A percentile compares a stretch with the other conserved stretches of the same genome.
Evolutionary conservation across 2,113 vertebrate species (phyloP).

Genomic region (Philantomba maxwellii): DNA sequence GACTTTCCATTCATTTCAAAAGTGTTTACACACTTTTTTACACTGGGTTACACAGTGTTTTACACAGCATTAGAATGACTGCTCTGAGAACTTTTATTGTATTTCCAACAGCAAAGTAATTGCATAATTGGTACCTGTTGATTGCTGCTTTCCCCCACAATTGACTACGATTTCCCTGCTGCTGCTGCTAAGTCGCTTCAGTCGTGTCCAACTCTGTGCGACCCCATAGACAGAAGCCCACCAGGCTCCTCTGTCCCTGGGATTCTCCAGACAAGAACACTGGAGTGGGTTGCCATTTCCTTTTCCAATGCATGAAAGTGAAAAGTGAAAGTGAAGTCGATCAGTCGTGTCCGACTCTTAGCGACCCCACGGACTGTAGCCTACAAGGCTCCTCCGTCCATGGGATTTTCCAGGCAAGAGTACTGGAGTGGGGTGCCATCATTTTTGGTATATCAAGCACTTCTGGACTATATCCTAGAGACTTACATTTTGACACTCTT

Average conservation of each 20-base stretch:
- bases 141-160: neutral
- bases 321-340: no score
- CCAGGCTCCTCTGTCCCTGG: no score
- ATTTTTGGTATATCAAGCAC: neutral
- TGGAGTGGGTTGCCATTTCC: no score
- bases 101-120: neutral
- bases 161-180: neutral
- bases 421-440: neutral
- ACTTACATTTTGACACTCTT: neutral
- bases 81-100: neutral
- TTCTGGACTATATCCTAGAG: neutral
- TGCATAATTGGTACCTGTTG: neutral
- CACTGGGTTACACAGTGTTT: neutral
- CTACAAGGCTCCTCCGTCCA: no score
- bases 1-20: neutral
- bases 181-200: no score
- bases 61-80: neutral
- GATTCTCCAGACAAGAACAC: no score
- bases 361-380: no score
- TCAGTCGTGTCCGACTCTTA: no score
- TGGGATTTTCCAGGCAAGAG: no score
- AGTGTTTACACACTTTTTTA: neutral
- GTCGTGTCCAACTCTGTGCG: no score
- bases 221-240: no score
- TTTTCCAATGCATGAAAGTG: no score